Percentiles rank a stretch among this genome's conserved stretches.
Evolutionary conservation across 2,888 invertebrate genomes (phyloP).

Genomic region (Gastracanthus pulcherrimus): DNA sequence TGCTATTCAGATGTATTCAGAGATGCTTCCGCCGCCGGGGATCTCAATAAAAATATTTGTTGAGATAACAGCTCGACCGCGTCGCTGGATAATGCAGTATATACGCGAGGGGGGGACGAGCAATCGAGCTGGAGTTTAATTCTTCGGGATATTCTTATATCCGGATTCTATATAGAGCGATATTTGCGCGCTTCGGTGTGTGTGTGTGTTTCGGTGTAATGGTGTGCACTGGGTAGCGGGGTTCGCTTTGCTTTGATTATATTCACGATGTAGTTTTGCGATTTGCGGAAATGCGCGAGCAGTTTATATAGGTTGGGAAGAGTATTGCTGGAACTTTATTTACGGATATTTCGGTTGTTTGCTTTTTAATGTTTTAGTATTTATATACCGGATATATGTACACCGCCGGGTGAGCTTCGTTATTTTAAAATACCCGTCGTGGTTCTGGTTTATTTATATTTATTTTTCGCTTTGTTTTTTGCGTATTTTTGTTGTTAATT

Average conservation of each 20-base stretch:
- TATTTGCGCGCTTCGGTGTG: not conserved
- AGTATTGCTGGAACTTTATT: not conserved
- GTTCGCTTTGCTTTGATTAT: not conserved
- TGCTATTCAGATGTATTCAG: constrained; percentile 74
- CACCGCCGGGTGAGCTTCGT: not conserved
- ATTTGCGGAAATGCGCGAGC: not conserved
- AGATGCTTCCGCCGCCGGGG: constrained; percentile 56
- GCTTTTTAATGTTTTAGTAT: constrained; percentile 6
- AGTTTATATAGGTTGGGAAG: not conserved
- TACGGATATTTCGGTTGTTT: constrained; percentile 5
- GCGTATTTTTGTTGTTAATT: not conserved
- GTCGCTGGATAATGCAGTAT: constrained; percentile 48
- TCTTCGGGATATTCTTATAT: constrained; percentile 71
- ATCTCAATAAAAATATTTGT: constrained; percentile 74
- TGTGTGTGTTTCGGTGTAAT: not conserved
- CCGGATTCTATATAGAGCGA: constrained; percentile 60
- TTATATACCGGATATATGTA: not conserved
- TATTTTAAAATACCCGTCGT: not conserved
- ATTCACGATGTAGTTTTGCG: not conserved
- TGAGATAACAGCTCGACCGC: constrained; percentile 69
- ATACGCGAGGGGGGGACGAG: constrained; percentile 42
- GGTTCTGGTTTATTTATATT: not conserved
- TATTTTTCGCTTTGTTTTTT: not conserved
- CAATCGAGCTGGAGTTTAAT: constrained; percentile 25
- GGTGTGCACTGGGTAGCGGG: not conserved